Evolutionary conservation across 1,140 invertebrate species (phyloP).

Genomic region (Sycophaga agraensis): DNA sequence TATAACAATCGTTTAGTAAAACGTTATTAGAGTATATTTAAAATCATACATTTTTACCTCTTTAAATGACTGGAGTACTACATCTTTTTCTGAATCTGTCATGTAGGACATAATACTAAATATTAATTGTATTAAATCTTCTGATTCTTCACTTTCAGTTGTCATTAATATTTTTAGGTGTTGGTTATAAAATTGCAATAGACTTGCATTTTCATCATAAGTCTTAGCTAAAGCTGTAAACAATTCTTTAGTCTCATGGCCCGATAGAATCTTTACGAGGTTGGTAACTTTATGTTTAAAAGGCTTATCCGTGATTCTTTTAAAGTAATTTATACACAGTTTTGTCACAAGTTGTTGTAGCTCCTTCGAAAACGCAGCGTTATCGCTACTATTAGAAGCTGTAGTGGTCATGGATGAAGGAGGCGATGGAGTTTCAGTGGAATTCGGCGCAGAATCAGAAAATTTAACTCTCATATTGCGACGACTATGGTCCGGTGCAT

Average conservation of each 20-base stretch:
- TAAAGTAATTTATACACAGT: constrained; percentile 57
- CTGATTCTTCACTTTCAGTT: constrained; percentile 47
- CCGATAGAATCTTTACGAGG: constrained; percentile 49
- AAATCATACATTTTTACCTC: constrained; percentile 45
- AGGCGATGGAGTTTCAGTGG: background rate
- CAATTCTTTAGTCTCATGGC: constrained; percentile 54
- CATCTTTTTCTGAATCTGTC: constrained; percentile 52
- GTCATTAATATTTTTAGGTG: constrained; percentile 57
- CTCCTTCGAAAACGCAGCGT: constrained; percentile 41
- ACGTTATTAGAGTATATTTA: background rate
- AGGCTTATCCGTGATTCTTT: constrained; percentile 49
- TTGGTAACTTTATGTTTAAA: constrained; percentile 46
- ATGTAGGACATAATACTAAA: constrained; percentile 62
- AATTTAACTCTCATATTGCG: constrained; percentile 51
- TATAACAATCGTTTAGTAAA: background rate
- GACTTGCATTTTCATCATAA: constrained; percentile 40
- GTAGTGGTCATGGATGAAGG: background rate
- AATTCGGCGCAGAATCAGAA: constrained; percentile 31
- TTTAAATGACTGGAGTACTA: constrained; percentile 57
- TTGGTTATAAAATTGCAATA: constrained; percentile 56
- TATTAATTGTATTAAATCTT: constrained; percentile 61
- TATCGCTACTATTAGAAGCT: constrained; percentile 1
- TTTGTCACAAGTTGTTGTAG: constrained; percentile 57
- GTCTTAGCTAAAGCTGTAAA: constrained; percentile 46
- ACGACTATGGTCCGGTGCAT: constrained; percentile 21